A percentile compares a stretch with the other conserved stretches of the same genome.
Conservation (phyloP, 2,888 invertebrate genomes). For the Steinernema scapterisci region DNA sequence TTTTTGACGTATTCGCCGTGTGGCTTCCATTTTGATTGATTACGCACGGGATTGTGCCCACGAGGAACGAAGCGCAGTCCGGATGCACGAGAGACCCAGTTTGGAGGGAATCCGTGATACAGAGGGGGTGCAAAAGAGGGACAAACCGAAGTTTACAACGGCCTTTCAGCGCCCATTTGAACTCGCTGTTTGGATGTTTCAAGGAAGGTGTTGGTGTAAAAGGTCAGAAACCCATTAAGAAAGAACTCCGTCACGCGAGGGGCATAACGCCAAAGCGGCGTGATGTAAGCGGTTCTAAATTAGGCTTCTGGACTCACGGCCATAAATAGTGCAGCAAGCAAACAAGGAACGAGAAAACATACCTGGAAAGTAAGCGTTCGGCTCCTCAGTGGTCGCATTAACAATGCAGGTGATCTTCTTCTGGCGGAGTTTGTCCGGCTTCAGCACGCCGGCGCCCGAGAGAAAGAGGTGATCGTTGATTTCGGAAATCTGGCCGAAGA, state of each 20-base stretch:
- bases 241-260: too few relatives aligned
- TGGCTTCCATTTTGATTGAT: conserved; percentile 22
- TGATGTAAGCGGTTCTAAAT: too few relatives aligned
- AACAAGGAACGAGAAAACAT: background rate
- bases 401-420: conserved; percentile 78
- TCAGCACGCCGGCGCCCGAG: conserved; percentile 80
- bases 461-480: conserved; percentile 79
- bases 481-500: conserved; percentile 72
- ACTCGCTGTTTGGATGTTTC: too few relatives aligned
- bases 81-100: background rate
- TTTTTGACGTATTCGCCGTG: conserved; percentile 21
- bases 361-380: conserved; percentile 70
- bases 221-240: too few relatives aligned
- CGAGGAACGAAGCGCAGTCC: background rate
- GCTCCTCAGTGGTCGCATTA: conserved; percentile 83
- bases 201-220: too few relatives aligned
- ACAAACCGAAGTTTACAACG: too few relatives aligned
- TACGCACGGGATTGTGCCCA: background rate
- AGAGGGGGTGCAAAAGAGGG: too few relatives aligned
- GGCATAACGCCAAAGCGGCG: too few relatives aligned
- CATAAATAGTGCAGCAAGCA: background rate
- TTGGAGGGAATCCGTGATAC: too few relatives aligned
- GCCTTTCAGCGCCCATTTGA: too few relatives aligned
- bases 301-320: background rate
- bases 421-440: conserved; percentile 76